Evolutionary conservation across 2,797 vertebrate genomes (phyloP), one percentile per base, ranked within the genome.

Genomic region (Amniataba percoides): DNA sequence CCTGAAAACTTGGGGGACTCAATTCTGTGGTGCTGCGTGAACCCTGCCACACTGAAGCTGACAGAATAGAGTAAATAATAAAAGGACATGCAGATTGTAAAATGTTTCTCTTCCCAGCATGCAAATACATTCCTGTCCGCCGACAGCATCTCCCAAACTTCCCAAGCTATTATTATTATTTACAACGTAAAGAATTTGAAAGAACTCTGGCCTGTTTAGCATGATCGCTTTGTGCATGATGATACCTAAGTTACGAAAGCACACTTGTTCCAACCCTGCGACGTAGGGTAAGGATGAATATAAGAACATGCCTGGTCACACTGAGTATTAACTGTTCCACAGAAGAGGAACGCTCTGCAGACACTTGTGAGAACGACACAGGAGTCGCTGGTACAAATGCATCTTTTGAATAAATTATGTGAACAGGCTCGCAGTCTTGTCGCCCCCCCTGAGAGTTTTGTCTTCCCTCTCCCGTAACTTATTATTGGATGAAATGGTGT

Each of bases 1-100:
- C 34, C 21, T 65, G 13, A 56, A 64, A 60, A 72, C 4, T 15
- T 15, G 15, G 7, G 15, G 52, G 34, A 63, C 39, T 63, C 19
- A 23, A 3, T 66, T 45, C 12, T 51, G 55, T 31, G 25, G 42
- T 64, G 77, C 58, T 36, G 52, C 23, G 58, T 34, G 66, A 79
- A 16, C 36, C 0, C 3, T 19, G 58, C 60, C 18, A 51, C 39
- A 53, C 79, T 23, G 21, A 34, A 0, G 6, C 49, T 52, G 36
- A 49, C 27, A 31, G 27, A 31, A 31, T 21, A 59, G 15, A 45
- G 60, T 60, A 23, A 74, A 55, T 69, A 48, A 23, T 25, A 39
- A 49, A 57, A 53, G 15, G 43, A 64, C 8, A 5, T 57, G 39
- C n/a, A 3, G 48, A 74, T 11, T 61, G 7, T 39, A 23, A 46